Conservation (phyloP, 2,888 invertebrate species). For the Melikaiella ostensackeni region DNA sequence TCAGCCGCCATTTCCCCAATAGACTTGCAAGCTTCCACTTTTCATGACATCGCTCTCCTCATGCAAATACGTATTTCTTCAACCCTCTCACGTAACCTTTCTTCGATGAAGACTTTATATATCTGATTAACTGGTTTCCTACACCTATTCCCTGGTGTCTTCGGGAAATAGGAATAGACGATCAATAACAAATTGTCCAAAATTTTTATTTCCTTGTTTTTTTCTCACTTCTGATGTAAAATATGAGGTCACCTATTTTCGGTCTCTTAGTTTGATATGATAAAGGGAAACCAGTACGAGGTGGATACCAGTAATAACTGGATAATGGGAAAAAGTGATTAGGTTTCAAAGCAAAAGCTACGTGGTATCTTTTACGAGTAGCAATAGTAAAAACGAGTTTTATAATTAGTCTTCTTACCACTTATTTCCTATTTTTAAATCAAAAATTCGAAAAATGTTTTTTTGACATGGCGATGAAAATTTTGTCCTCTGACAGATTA, state of each 20-base stretch:
- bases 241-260: background rate
- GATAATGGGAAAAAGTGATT: no score
- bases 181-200: slow-evolving; percentile 23
- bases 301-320: no score
- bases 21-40: slow-evolving; percentile 33
- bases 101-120: slow-evolving; percentile 48
- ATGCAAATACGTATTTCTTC: slow-evolving; percentile 53
- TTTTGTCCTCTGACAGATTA: no score
- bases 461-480: no score
- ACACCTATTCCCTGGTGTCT: slow-evolving; percentile 45
- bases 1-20: slow-evolving; percentile 32
- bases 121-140: slow-evolving; percentile 55
- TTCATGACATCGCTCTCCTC: slow-evolving; percentile 36
- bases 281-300: no score
- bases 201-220: background rate
- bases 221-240: background rate
- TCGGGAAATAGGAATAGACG: slow-evolving; percentile 10
- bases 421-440: no score
- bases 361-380: no score
- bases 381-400: no score
- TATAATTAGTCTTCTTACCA: no score
- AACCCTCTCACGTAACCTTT: slow-evolving; percentile 51
- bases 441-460: no score
- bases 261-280: no score
- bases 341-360: no score